Conservation (phyloP, 35 echinoderm and acorn worm genomes). For the Ptychodera flava region DNA sequence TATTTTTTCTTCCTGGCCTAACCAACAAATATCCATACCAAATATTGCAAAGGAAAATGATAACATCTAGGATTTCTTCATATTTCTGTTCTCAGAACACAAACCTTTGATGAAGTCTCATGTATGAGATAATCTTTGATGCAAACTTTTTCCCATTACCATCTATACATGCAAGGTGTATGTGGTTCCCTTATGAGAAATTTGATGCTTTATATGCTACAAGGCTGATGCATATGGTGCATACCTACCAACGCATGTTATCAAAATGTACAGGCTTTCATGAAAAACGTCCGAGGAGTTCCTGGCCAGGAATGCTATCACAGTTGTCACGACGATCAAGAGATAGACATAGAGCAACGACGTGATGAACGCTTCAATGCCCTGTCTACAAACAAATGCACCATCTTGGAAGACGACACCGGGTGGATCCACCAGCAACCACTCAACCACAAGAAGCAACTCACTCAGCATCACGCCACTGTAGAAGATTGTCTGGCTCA, state of each 20-base stretch:
- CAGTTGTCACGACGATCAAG: neutral
- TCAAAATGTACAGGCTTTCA: neutral
- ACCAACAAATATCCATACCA: too few relatives aligned
- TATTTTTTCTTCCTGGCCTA: too few relatives aligned
- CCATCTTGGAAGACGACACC: neutral
- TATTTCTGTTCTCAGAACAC: too few relatives aligned
- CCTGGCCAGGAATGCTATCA: neutral
- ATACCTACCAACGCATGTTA: neutral
- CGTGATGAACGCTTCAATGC: neutral
- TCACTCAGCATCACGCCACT: neutral
- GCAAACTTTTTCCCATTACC: too few relatives aligned
- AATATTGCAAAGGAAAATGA: too few relatives aligned
- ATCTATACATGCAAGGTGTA: too few relatives aligned
- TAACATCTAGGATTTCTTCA: too few relatives aligned
- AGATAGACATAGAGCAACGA: neutral
- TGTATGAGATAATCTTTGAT: too few relatives aligned
- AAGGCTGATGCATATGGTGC: too few relatives aligned
- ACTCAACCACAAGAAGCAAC: constrained; percentile 4
- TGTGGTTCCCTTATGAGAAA: too few relatives aligned
- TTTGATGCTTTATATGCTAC: too few relatives aligned
- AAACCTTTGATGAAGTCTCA: too few relatives aligned
- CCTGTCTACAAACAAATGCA: neutral
- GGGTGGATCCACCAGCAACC: neutral
- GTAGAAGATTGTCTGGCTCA: constrained; percentile 31
- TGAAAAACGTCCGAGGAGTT: neutral